These are phyloP conservation scores for Agrilus planipennis DNA, from an alignment of 1,140 invertebrate species.

Conservation along the genomic window DNA sequence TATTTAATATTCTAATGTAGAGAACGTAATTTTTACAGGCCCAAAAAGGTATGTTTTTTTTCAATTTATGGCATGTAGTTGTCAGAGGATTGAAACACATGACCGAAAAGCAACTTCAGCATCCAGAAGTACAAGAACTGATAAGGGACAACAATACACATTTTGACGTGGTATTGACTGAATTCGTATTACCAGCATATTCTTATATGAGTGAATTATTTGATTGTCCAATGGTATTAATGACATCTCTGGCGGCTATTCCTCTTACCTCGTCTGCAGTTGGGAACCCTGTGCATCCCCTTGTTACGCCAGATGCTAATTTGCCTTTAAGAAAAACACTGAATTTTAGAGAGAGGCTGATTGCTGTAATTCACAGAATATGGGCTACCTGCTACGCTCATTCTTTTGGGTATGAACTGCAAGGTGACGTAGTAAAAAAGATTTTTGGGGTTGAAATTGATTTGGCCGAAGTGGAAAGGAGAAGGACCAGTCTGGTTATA, in stretches of 20 bases:
- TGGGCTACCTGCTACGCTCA: background rate
- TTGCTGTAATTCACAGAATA: background rate
- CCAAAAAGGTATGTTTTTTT: too few relatives aligned
- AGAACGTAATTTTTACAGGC: too few relatives aligned
- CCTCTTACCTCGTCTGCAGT: slow-evolving; percentile 34
- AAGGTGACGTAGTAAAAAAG: background rate
- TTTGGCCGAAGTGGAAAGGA: background rate
- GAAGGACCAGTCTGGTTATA: background rate
- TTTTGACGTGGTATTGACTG: background rate
- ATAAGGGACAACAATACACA: background rate
- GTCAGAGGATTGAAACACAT: too few relatives aligned
- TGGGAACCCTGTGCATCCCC: slow-evolving; percentile 41
- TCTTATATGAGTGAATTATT: slow-evolving; percentile 35
- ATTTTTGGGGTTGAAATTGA: background rate
- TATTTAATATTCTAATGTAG: too few relatives aligned
- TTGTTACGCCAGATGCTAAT: slow-evolving; percentile 40
- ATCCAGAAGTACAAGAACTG: background rate
- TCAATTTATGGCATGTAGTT: too few relatives aligned
- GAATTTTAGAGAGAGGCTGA: background rate
- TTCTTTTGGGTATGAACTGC: background rate
- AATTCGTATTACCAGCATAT: background rate
- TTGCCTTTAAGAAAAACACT: background rate
- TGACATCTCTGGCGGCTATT: slow-evolving; percentile 44
- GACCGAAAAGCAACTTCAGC: background rate
- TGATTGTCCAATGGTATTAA: slow-evolving; percentile 39